Base-by-base conservation (phyloP, 1,140 invertebrate species). In the Trissolcus basalis region DNA sequence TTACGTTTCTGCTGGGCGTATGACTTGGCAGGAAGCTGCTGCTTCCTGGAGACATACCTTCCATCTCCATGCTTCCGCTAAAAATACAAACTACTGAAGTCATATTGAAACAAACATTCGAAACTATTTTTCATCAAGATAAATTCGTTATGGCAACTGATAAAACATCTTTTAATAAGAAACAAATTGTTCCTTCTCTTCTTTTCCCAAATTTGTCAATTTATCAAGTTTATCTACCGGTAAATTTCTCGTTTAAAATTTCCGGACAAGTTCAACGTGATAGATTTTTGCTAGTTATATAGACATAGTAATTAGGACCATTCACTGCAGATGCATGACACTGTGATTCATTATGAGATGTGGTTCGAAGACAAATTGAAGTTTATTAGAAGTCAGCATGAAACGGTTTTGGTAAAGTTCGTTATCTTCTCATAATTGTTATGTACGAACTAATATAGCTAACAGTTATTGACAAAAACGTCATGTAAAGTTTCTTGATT, bases 31-130 rank as follows among this genome's bases (percentile, higher is more conserved):
- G 49, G 67, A 87, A 88, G 35, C 76, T 88, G 41, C 83, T 87
- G 60, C 90, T 89, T 54, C 89, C 83, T 4, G 89, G 89, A 32
- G 90, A 90, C 6, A 85, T 85, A 32, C 89, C 92, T 80, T 93
- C 93, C 92, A 93, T 93, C 81, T 94, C 93, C 56, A 94, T 91
- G 36, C 92, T 93, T 69, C 93, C 93, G 81, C 93, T 93, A 63
- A 14, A 86, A 87, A 83, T 48, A 67, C 48, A 71, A 70, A 74
- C 61, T 45, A 58, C 14, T 55, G 14, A 67, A 63, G 51, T 78
- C 55, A 74, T 54, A 70, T 63, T 73, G 50, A 61, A 16, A 45
- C 48, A 39, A 43, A 51, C 36, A 61, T 60, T 63, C 36, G 9
- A 8, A 3, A 39, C 9, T 11, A 39, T 39, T 39, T n/a, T 39